A percentile compares a stretch with the other conserved stretches of the same genome.
Conservation (phyloP, 2,888 invertebrate species). For the Caenorhabditis sulstoni region DNA sequence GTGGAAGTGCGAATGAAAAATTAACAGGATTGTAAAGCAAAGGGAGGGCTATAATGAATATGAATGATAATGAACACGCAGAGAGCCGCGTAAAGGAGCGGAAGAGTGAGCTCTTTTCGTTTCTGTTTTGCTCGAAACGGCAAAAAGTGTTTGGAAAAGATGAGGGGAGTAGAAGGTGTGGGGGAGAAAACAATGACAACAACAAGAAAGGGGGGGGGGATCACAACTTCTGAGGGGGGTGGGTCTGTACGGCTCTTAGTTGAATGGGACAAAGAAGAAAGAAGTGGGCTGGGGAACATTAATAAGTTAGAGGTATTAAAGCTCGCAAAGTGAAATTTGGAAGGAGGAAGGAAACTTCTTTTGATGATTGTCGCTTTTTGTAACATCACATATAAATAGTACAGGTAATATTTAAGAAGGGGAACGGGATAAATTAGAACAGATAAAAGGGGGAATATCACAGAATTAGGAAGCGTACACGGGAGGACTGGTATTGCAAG, state of each 20-base stretch:
- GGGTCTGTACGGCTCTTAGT: conserved; percentile 28
- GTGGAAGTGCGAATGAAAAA: neutral
- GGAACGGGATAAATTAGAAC: conserved; percentile 1
- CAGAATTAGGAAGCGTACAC: conserved; percentile 51
- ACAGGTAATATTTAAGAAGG: conserved; percentile 33
- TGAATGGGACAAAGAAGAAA: conserved; percentile 8
- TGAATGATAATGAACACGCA: conserved; percentile 1
- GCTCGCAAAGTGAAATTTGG: conserved; percentile 49
- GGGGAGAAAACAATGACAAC: conserved; percentile 19
- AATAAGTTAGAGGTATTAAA: conserved; percentile 47
- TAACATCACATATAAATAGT: conserved; percentile 46
- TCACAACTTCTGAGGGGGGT: conserved; percentile 43
- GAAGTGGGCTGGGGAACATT: conserved; percentile 5
- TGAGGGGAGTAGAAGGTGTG: neutral
- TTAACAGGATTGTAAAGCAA: conserved; percentile 11
- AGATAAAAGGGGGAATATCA: conserved; percentile 16
- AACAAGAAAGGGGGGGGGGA: conserved; percentile 15
- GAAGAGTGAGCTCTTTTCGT: conserved; percentile 1
- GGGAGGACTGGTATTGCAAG: conserved; percentile 17
- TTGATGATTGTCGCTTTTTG: conserved; percentile 16
- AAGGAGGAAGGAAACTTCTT: conserved; percentile 7
- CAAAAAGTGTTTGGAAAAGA: neutral
- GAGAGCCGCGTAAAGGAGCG: neutral
- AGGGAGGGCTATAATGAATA: conserved; percentile 2
- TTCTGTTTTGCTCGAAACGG: neutral